Base-by-base conservation (phyloP, 23 tunicate genomes). In the Trididemnum nubilum region DNA sequence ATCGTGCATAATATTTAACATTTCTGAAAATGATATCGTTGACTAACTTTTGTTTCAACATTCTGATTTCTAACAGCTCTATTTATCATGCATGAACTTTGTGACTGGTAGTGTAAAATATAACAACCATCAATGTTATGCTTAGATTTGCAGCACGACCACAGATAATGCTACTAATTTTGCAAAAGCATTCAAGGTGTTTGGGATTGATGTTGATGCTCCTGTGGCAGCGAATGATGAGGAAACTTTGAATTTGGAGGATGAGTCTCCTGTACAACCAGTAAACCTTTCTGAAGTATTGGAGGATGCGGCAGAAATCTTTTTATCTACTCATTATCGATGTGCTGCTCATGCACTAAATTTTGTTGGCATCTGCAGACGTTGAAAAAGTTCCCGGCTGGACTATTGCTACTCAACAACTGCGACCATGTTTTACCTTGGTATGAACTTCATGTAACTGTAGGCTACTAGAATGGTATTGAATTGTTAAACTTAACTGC, bases 141-240 rank as follows among this genome's bases (percentile, higher is more conserved):
- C n/a, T 61, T 24, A 61, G 67, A 61, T 61, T 61, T 3, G 67
- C 18, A 61, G 67, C 67, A 61, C 5, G 29, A 61, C 67, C 67
- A n/a, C 67, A 61, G 67, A 61, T 61, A 61, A 61, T 61, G 67
- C 67, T 12, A 26, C 67, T 61, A 61, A 61, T 24, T 61, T 61
- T n/a, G 67, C 67, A 61, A 61, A 61, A 61, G 67, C 67, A 61
- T 61, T 61, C 67, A 61, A n/a, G n/a, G 67, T 61, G n/a, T 61
- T 12, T 61, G 67, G 67, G 5, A 61, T 61, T 61, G 67, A 61
- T 61, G 67, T 61, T 61, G 67, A 61, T 61, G 26, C 18, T 61
- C 67, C 67, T 12, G n/a, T 61, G 5, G 22, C 67, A 61, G 67
- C 18, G n/a, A 61, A 61, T 61, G 26, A 26, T 61, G 67, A 67